phyloP scores from a whole-genome alignment of 2,797 vertebrate species.

The Pipistrellus pipistrellus region DNA sequence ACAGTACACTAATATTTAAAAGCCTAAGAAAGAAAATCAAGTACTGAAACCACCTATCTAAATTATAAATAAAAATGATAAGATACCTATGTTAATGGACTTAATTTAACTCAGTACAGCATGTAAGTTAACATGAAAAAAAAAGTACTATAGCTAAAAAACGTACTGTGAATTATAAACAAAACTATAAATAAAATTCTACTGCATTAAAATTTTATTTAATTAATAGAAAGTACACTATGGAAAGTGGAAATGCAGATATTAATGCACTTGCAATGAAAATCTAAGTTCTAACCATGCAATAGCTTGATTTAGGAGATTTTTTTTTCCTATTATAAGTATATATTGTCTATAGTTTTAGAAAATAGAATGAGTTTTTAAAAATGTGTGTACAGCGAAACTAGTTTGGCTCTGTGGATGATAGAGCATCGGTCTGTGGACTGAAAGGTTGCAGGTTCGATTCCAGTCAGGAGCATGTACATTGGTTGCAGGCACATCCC shows the following conservation, averaged over 20 bases:
- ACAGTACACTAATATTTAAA: conserved; percentile 70
- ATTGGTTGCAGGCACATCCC: no score
- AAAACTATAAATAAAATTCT: not conserved
- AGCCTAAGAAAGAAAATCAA: not conserved
- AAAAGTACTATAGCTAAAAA: not conserved
- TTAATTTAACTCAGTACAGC: conserved; percentile 46
- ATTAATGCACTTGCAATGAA: not conserved
- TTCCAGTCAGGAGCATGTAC: no score
- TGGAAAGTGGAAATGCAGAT: not conserved
- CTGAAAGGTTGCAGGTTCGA: no score
- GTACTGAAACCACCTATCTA: conserved; percentile 69
- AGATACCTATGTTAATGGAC: conserved; percentile 68
- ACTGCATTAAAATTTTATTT: not conserved
- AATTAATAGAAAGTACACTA: not conserved
- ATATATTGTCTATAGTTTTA: not conserved
- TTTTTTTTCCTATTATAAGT: not conserved
- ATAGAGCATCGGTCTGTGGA: no score
- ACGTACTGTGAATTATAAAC: not conserved
- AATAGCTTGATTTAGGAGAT: not conserved
- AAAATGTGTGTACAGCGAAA: not conserved
- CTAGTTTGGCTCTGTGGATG: no score
- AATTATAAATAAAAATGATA: conserved; percentile 83
- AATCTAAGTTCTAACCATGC: not conserved
- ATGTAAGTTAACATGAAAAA: conserved; percentile 22
- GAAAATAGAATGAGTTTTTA: not conserved